Evolutionary conservation across 2,113 vertebrate genomes (phyloP).

Genomic region (Terrapene triunguis): DNA sequence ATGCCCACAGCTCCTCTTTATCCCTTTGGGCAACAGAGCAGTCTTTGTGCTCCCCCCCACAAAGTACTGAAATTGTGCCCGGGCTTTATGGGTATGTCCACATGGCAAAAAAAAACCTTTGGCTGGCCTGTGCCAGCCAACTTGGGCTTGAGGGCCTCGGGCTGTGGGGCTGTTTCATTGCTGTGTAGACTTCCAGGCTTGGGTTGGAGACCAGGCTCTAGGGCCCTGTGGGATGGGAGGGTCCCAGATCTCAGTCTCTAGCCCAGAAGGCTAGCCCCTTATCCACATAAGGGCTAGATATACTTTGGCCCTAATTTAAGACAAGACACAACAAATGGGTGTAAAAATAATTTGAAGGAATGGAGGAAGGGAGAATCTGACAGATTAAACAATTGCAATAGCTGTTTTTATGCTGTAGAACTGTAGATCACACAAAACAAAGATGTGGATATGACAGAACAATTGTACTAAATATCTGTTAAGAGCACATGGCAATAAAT

Average conservation of each 20-base stretch:
- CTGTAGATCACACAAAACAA: not conserved
- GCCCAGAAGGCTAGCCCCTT: too few species aligned
- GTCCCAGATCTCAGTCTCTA: too few species aligned
- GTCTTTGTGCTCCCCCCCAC: not conserved
- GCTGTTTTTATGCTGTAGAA: not conserved
- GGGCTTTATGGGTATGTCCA: not conserved
- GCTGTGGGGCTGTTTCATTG: not conserved
- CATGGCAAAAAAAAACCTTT: not conserved
- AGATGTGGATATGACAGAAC: not conserved
- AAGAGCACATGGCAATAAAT: not conserved
- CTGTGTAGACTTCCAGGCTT: not conserved
- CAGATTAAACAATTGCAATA: not conserved
- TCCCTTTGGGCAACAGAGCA: accelerated
- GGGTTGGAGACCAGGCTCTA: not conserved
- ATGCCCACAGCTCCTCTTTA: not conserved
- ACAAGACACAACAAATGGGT: not conserved
- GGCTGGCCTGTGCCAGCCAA: too few species aligned
- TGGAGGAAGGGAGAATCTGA: not conserved
- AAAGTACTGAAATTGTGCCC: not conserved
- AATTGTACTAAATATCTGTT: not conserved
- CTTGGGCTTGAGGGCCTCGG: too few species aligned
- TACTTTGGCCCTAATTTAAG: not conserved
- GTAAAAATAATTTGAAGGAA: not conserved
- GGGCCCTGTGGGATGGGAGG: too few species aligned
- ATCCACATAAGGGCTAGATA: not conserved